Base-by-base conservation (phyloP, 2,888 invertebrate genomes). In the Rhodophaea formosa region DNA sequence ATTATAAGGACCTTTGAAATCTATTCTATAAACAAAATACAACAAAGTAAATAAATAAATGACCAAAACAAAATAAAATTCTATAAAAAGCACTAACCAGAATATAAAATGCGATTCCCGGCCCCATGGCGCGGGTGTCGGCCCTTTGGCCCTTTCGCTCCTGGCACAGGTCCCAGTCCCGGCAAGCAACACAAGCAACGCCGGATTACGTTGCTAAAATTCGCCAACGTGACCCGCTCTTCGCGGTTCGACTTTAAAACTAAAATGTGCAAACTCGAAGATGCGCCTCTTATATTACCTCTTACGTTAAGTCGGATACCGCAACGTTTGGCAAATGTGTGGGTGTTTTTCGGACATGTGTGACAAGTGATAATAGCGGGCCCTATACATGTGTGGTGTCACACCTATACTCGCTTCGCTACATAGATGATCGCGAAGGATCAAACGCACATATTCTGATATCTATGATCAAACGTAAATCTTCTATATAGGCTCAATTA, bases 211-310 rank as follows among this genome's bases (percentile, higher is more conserved):
- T 77, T 73, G 71, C 78, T 77, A 77, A 80, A 84, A 80, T 81
- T 83, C 79, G 82, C 84, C 72, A 82, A 85, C 88, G 85, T 86
- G 83, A 76, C 84, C 86, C 88, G 86, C 84, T 81, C 86, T 72
- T 82, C 74, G 79, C 88, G 85, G 79, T 75, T 84, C 83, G 79
- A 86, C 86, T 87, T 83, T 82, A 79, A 82, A 82, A 91, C 89
- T 90, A 86, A 91, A 86, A 81, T 90, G 89, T 90, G 88, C 88
- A 89, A 89, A 91, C 79, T 82, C 84, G 75, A 89, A 89, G 90
- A 91, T 90, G 90, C 84, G 88, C 86, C 82, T 89, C 90, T 90
- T 91, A 91, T 91, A 90, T 89, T 84, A 91, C 80, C 85, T 89
- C 89, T 88, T 89, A 88, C 82, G 86, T 87, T 88, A 85, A 86